Base-by-base conservation (phyloP, 30 jellyfish, hydroid and myxozoan species). In the Hydractinia echinata region DNA sequence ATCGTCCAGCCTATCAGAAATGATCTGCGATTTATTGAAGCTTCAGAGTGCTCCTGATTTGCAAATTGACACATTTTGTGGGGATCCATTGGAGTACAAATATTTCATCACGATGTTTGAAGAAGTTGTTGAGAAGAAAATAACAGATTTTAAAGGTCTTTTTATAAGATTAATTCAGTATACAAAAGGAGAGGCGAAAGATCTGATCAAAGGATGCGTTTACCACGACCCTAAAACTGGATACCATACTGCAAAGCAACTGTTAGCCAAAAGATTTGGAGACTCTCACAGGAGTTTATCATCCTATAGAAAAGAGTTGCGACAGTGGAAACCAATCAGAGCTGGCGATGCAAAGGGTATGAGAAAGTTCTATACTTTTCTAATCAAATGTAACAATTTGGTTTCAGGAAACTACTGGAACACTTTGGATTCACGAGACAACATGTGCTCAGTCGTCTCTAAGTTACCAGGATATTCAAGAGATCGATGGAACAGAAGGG, bases 51-150 rank as follows among this genome's bases (percentile, higher is more conserved):
- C 44, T 30, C 44, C 44, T 30, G 44, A 30, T 2, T 30, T 30
- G 44, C 2, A 30, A 30, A 30, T 30, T 30, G 44, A 30, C 1
- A 30, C 44, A 30, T 30, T n/a, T 30, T 30, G 44, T 30, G 44
- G 44, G 44, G 1, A 30, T 2, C 44, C 44, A 30, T 30, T 30
- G 44, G 69, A 58, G 69, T 58, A 11, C 19, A 58, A 58, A 11
- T 58, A 11, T 58, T 58, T 58, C 19, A 58, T 58, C 19, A 58
- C 69, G 2, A 58, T 13, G 15, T 58, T 58, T 58, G 16, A 58
- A 58, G 69, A 58, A 58, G 69, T 58, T 11, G 69, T 58, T 58
- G 69, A 58, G 19, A 58, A 56, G 68, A 56, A 56, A 56, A 58
- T 58, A 11, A 58, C 15, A 18, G 69, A 58, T 58, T 2, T 18